Conservation (phyloP, 2,113 vertebrate genomes). For the Nicator chloris region DNA sequence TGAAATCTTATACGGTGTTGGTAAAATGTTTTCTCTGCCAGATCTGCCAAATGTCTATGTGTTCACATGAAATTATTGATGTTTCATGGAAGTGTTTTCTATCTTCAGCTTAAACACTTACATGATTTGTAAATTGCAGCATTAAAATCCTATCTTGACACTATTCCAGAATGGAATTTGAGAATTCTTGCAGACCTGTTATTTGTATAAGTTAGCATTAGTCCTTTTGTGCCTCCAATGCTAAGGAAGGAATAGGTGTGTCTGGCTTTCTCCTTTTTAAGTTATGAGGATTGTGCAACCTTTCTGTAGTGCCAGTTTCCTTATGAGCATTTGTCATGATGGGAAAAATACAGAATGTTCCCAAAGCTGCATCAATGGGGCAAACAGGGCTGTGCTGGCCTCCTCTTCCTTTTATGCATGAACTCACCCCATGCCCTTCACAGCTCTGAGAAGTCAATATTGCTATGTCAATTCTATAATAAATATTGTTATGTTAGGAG, state of each 20-base stretch:
- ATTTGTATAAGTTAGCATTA: constrained; percentile 25
- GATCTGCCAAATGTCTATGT: not conserved
- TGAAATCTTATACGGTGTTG: not conserved
- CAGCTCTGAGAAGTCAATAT: not conserved
- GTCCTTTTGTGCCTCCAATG: constrained; percentile 31
- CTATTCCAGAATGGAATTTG: constrained; percentile 9
- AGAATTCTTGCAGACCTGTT: constrained; percentile 43
- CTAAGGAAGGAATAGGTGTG: constrained; percentile 54
- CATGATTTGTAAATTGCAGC: not conserved
- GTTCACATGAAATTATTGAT: not conserved
- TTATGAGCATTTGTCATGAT: constrained; percentile 42
- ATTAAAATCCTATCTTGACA: not conserved
- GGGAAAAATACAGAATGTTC: constrained; percentile 27
- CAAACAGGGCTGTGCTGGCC: not conserved
- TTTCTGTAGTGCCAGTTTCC: constrained; percentile 31
- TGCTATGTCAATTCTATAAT: not conserved
- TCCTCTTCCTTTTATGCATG: not conserved
- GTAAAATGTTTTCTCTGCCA: not conserved
- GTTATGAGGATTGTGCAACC: constrained; percentile 27
- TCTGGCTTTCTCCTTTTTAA: constrained; percentile 56
- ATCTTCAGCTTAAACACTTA: not conserved
- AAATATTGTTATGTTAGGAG: not conserved
- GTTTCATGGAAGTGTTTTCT: not conserved
- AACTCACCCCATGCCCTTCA: not conserved
- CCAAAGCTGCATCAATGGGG: not conserved